Evolutionary conservation across 2,113 vertebrate species (phyloP).

Genomic region (Marmota monax): DNA sequence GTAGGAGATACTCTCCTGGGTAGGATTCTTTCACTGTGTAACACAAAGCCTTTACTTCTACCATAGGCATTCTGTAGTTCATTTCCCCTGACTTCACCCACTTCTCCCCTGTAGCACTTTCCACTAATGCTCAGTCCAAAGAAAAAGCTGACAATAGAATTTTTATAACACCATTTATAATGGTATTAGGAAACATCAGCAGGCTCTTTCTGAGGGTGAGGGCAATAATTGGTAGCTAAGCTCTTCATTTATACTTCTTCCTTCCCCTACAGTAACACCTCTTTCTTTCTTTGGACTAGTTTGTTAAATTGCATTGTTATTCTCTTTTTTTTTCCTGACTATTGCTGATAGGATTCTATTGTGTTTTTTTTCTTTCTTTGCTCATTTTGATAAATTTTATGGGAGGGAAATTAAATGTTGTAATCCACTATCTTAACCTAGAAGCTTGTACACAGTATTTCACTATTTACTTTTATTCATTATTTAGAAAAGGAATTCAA

Average conservation of each 20-base stretch:
- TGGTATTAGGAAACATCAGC: background rate
- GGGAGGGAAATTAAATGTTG: conserved; percentile 12
- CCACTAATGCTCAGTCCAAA: background rate
- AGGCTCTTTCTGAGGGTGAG: background rate
- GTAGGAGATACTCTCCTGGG: accelerated
- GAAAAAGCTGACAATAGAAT: background rate
- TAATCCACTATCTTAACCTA: background rate
- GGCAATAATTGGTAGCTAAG: background rate
- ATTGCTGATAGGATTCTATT: background rate
- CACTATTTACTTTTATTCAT: conserved; percentile 72
- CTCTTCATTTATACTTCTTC: background rate
- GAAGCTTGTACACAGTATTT: conserved; percentile 73
- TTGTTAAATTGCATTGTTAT: background rate
- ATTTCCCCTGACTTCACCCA: background rate
- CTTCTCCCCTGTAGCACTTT: background rate
- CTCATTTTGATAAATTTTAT: conserved; percentile 44
- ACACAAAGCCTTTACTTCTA: background rate
- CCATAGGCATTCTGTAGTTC: background rate
- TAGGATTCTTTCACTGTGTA: background rate
- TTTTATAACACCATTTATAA: background rate
- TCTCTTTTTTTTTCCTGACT: background rate
- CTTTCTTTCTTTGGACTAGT: background rate
- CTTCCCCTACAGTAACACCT: background rate
- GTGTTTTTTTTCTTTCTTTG: background rate
- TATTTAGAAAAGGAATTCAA: conserved; percentile 64